Percentiles rank a stretch among this genome's conserved stretches.
Evolutionary conservation across 1,140 invertebrate genomes (phyloP).

Genomic region (Lasioglossum albipes): DNA sequence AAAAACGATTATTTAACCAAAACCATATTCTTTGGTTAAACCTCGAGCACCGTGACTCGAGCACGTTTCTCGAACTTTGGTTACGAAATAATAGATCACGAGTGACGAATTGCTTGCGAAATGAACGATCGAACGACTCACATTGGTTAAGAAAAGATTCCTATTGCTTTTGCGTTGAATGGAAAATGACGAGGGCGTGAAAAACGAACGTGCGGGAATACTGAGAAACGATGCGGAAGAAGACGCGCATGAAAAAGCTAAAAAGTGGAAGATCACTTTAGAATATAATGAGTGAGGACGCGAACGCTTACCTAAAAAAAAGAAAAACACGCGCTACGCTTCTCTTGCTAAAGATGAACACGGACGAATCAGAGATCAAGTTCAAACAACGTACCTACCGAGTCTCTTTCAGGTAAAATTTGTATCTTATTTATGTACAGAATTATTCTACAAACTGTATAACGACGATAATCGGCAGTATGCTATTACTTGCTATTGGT

Average conservation of each 20-base stretch:
- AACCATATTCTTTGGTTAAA: conserved; percentile 26
- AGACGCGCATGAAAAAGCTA: background rate
- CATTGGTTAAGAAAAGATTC: background rate
- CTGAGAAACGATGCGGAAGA: background rate
- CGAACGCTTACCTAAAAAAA: too few relatives aligned
- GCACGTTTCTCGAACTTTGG: background rate
- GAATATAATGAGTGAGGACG: too few relatives aligned
- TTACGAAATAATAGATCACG: background rate
- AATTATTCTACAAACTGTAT: conserved; percentile 45
- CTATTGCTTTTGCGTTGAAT: conserved; percentile 11
- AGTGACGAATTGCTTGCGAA: background rate
- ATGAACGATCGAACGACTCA: background rate
- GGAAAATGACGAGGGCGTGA: background rate
- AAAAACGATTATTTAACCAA: background rate
- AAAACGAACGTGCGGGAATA: background rate
- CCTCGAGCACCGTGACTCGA: background rate
- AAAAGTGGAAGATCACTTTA: background rate
- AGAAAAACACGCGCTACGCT: conserved; percentile 22
- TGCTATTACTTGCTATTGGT: conserved; percentile 29
- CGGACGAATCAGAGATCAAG: conserved; percentile 47
- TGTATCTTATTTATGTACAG: conserved; percentile 41
- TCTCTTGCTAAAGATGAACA: conserved; percentile 39
- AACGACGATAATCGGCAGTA: conserved; percentile 35
- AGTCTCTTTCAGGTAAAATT: conserved; percentile 38
- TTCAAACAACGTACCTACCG: conserved; percentile 37